phyloP scores from a whole-genome alignment of 1,140 invertebrate species.

The Schlechtendalia chinensis region DNA sequence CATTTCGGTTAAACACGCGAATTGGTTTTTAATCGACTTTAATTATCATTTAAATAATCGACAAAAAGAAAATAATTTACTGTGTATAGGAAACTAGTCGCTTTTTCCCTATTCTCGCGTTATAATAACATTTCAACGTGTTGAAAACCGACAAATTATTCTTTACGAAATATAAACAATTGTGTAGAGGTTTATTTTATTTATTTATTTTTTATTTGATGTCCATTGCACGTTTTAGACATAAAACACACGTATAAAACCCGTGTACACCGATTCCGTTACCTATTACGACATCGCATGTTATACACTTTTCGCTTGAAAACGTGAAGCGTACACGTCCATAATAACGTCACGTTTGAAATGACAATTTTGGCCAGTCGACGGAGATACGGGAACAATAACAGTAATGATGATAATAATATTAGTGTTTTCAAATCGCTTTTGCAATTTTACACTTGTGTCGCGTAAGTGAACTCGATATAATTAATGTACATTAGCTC shows the following conservation, averaged over 20 bases:
- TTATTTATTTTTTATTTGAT: conserved; percentile 7
- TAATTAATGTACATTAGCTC: not conserved
- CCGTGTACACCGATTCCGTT: not conserved
- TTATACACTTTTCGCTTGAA: not conserved
- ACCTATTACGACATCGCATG: not conserved
- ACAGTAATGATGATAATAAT: no score
- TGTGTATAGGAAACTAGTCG: conserved; percentile 3
- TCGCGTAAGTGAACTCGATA: not conserved
- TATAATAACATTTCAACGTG: no score
- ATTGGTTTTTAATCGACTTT: not conserved
- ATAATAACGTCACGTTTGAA: not conserved
- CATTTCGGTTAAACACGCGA: no score
- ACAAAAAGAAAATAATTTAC: not conserved
- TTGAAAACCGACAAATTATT: no score
- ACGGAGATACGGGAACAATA: no score
- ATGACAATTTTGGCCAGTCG: not conserved
- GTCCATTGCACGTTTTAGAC: not conserved
- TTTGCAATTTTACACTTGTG: not conserved
- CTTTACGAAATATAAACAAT: not conserved
- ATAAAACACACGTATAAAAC: no score
- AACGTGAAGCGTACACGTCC: not conserved
- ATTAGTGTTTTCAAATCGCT: not conserved
- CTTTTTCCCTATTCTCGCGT: not conserved
- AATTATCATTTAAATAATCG: not conserved
- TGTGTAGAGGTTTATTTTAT: not conserved